These are phyloP conservation scores for Xyliphius kryptos DNA, from an alignment of 2,113 vertebrate species.

Conservation along the genomic window DNA sequence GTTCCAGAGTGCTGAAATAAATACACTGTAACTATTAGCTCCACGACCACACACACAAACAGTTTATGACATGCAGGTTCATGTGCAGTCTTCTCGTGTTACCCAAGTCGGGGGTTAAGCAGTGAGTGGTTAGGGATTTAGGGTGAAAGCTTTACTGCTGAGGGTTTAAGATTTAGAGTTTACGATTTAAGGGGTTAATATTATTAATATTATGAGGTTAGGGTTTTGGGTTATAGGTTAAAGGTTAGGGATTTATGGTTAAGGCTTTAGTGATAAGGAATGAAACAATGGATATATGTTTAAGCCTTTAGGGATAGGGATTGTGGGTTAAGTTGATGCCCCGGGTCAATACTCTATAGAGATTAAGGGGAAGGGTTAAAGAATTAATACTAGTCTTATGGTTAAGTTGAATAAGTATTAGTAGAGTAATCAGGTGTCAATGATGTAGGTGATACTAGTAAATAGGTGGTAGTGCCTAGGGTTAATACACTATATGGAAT, in stretches of 20 bases:
- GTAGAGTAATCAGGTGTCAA: too few relatives aligned
- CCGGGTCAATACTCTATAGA: too few relatives aligned
- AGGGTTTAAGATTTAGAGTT: not conserved
- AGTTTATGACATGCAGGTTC: conserved; percentile 5
- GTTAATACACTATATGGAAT: too few relatives aligned
- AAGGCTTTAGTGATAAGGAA: too few relatives aligned
- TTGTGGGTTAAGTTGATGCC: not conserved
- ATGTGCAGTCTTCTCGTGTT: conserved; percentile 17
- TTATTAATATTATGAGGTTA: not conserved
- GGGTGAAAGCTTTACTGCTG: not conserved
- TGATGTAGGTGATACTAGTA: too few relatives aligned
- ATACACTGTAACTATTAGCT: conserved; percentile 17
- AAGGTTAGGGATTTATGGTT: not conserved
- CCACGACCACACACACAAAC: conserved; percentile 9
- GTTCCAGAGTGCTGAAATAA: conserved; percentile 13
- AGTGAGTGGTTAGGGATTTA: conserved; percentile 1
- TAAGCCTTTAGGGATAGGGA: not conserved
- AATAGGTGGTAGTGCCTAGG: too few relatives aligned
- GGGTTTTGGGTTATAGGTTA: not conserved
- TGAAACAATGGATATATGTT: too few relatives aligned
- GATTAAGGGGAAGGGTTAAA: too few relatives aligned
- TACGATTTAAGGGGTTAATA: conserved; percentile 3
- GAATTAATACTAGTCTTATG: too few relatives aligned
- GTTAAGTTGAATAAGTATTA: too few relatives aligned
- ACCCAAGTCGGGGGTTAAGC: conserved; percentile 16